Evolutionary conservation across 1,140 invertebrate species (phyloP), one percentile per base, ranked within the genome.

Genomic region (Planococcus citri): DNA sequence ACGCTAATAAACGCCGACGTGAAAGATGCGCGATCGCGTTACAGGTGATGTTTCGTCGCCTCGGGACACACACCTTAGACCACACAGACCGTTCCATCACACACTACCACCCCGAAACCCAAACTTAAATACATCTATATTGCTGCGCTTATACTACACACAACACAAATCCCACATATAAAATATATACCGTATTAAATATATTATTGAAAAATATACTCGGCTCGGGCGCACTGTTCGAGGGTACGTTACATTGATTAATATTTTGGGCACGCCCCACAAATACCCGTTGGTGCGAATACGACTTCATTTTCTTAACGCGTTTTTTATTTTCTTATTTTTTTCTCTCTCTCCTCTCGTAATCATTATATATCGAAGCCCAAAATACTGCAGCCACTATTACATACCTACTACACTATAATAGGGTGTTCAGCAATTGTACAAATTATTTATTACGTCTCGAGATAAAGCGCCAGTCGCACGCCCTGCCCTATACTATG

Each of bases 281-380:
- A 51, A 51, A 51, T 51, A 51, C 41, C 41, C 41, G 41, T 51
- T 51, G 41, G 41, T 51, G 41, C 41, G 41, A 51, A 51, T 51
- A 51, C 41, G n/a, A 17, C 41, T 51, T 51, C 41, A 51, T 51
- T 51, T 51, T 51, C n/a, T 20, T 51, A 51, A 51, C 41, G 41
- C 41, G 41, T 51, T 51, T n/a, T n/a, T n/a, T n/a, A n/a, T n/a
- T n/a, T n/a, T n/a, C n/a, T n/a, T n/a, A n/a, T n/a, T n/a, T n/a
- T n/a, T n/a, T n/a, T n/a, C n/a, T n/a, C n/a, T n/a, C n/a, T n/a
- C n/a, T n/a, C n/a, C n/a, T n/a, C n/a, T n/a, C n/a, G 33, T 37
- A 37, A 37, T 37, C 14, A 37, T 37, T n/a, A n/a, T n/a, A 14
- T n/a, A 14, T 37, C 14, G 14, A 14, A 37, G 33, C 33, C 33